Conservation (phyloP, 1,140 invertebrate species). For the Oedothorax gibbosus region DNA sequence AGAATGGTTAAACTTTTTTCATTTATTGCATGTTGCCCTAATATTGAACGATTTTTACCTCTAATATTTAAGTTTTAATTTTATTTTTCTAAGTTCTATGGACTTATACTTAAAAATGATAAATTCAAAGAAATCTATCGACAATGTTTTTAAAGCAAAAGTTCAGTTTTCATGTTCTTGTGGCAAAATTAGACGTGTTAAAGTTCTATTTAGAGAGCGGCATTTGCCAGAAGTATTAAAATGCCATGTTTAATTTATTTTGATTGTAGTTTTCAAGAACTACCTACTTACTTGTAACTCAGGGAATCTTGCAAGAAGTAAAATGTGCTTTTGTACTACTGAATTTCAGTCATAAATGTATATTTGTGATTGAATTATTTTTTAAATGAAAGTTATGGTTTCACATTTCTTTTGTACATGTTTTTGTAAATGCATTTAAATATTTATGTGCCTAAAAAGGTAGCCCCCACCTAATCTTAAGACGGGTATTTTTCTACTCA, state of each 20-base stretch:
- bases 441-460: slow-evolving; percentile 52
- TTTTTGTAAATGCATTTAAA: slow-evolving; percentile 25
- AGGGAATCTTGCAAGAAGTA: slow-evolving; percentile 25
- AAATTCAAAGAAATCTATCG: no score
- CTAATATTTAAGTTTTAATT: no score
- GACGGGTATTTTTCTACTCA: slow-evolving; percentile 55
- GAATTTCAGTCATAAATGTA: slow-evolving; percentile 3
- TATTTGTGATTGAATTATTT: slow-evolving; percentile 11
- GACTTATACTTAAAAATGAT: no score
- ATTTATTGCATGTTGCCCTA: no score
- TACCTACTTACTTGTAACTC: slow-evolving; percentile 23
- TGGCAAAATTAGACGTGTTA: no score
- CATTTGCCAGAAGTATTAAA: not conserved
- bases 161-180: no score
- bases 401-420: slow-evolving; percentile 33
- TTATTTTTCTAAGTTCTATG: no score
- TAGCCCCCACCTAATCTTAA: slow-evolving; percentile 51
- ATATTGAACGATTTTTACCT: no score
- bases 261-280: slow-evolving; percentile 8
- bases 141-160: no score
- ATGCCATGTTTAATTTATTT: not conserved
- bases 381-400: not conserved
- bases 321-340: slow-evolving; percentile 5
- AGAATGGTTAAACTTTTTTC: no score
- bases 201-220: no score